Evolutionary conservation across 2,888 invertebrate species (phyloP), one percentile per base, ranked within the genome.

Genomic region (Cryptocephalus moraei): DNA sequence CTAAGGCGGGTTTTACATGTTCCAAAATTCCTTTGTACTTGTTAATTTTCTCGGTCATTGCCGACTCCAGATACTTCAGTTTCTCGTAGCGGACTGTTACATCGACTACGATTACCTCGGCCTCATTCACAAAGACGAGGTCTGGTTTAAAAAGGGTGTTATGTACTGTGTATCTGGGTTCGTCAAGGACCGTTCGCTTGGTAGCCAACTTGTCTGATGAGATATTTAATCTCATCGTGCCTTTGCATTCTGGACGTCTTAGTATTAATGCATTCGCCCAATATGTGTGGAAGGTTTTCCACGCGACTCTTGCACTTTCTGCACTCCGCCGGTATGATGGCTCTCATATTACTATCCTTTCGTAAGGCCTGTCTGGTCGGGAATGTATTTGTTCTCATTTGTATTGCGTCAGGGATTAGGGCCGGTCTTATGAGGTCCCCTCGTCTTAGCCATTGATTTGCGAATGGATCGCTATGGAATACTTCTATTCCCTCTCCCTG

Each of bases 251-350:
- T 46, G 31, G 38, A 11, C 43, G 53, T 42, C 44, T 62, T 61
- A 0, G 60, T 59, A 44, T 14, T 32, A n/a, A 33, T 49, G 46
- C 58, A 62, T 41, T 51, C 45, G 10, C 63, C 64, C 8, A 63
- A 47, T 8, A 64, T 47, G 41, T 49, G 54, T 2, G 63, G 65
- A 9, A 65, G 59, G 13, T 64, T 67, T 56, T 68, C 66, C 2
- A 46, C 44, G 46, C 51, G 48, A 34, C 22, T 10, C 2, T 45
- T 31, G 44, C 64, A 68, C 42, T 54, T 56, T 8, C 65, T 43
- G 49, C 66, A 66, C 10, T 13, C 42, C 44, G 59, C 57, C 45
- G 53, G 51, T 40, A 53, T 49, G 8, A 56, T 58, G 2, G 9
- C 4, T 22, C 22, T 22, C 22, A 22, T 22, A 4, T 14, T 12